Base-by-base conservation (phyloP, 2,797 vertebrate genomes). In the Acipenser ruthenus region DNA sequence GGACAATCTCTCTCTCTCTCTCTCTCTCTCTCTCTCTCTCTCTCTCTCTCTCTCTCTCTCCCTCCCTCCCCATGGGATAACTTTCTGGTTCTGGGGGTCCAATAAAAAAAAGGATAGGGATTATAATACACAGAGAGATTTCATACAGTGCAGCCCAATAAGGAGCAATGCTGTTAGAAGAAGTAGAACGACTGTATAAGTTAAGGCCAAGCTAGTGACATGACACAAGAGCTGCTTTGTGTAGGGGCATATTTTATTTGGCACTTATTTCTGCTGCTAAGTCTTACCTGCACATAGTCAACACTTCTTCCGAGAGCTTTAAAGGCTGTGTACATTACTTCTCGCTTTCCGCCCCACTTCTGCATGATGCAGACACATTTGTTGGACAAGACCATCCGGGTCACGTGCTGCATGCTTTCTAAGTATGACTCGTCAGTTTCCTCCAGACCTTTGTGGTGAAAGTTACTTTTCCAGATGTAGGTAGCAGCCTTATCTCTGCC, bases 251-350 rank as follows among this genome's bases (percentile, higher is more conserved):
- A 86, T 93, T 93, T 93, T 82, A 77, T 80, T 91, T 92, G 91
- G 91, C 89, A 84, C 71, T 66, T 76, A 75, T 72, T 71, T 75
- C 69, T 63, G 1, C 60, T 68, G 71, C 72, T 73, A 72, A 72
- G 76, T 86, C 93, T 86, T 91, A 99, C 97, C 95, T 99, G 97
- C 68, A 99, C 96, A 81, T 99, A 99, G 87, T 99, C 95, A 79
- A 99, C 93, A 11, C 94, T 99, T 79, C 92, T 90, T 64, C 95
- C 96, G 78, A 99, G 90, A 12, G 97, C 96, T 90, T 96, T 95
- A 88, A 99, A 99, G 77, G 97, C 91, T 11, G 96, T 99, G 78
- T 99, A 99, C 97, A 99, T 99, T 76, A 99, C 97, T 85, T 99
- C 97, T 84, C 97, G 87, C 83, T 99, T 99, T 68, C 97, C 97